Evolutionary conservation across 1,140 invertebrate genomes (phyloP).

Genomic region (Camponotus vicinus): DNA sequence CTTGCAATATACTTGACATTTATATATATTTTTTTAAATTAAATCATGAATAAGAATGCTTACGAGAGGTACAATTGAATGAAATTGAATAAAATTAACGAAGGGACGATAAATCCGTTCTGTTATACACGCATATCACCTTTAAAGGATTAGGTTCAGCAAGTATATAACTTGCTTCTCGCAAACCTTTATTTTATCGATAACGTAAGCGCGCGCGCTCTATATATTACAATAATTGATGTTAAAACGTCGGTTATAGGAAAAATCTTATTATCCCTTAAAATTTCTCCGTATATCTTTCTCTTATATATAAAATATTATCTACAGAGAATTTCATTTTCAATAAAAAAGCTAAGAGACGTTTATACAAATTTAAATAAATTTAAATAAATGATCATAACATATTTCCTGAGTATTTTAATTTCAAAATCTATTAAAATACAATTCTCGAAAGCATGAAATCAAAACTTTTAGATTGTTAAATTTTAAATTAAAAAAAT

Average conservation of each 20-base stretch:
- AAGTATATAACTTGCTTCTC: slow-evolving; percentile 47
- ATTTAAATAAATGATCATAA: not conserved
- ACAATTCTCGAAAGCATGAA: not conserved
- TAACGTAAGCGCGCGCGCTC: slow-evolving; percentile 27
- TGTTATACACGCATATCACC: slow-evolving; percentile 20
- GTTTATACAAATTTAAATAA: not conserved
- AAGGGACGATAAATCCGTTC: slow-evolving; percentile 21
- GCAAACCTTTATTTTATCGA: slow-evolving; percentile 52
- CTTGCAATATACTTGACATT: not conserved
- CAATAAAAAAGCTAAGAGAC: not conserved
- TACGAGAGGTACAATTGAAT: not conserved
- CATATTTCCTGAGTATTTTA: not conserved
- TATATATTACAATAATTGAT: slow-evolving; percentile 22
- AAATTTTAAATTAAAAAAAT: slow-evolving; percentile 1
- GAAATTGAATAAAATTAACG: not conserved
- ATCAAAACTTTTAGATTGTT: not conserved
- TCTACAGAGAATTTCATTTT: not conserved
- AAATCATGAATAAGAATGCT: not conserved
- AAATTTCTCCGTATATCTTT: slow-evolving; percentile 23
- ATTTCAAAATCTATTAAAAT: not conserved
- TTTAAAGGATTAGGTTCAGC: slow-evolving; percentile 47
- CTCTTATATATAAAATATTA: not conserved
- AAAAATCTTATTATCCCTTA: slow-evolving; percentile 1
- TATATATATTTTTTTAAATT: not conserved
- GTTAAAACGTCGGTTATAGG: not conserved